Conservation (phyloP, 1,140 invertebrate genomes). For the Condylostylus longicornis region DNA sequence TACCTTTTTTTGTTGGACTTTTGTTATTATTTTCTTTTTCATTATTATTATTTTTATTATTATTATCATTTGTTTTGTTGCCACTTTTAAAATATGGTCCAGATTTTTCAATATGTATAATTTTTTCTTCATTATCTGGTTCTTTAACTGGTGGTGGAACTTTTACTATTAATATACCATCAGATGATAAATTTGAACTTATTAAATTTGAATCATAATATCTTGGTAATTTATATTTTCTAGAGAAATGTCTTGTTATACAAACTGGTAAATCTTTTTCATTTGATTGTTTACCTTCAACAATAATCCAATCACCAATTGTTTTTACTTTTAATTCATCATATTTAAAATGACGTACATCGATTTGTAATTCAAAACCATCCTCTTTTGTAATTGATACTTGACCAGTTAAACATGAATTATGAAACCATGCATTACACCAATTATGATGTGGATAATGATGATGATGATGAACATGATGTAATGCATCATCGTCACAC, state of each 20-base stretch:
- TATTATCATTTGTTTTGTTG: too few relatives aligned
- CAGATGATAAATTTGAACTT: constrained; percentile 24
- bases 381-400: constrained; percentile 24
- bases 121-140: constrained; percentile 26
- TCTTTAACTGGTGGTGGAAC: constrained; percentile 27
- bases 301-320: constrained; percentile 20
- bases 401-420: constrained; percentile 22
- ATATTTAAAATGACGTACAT: constrained; percentile 26
- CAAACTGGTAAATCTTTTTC: constrained; percentile 17
- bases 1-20: too few relatives aligned
- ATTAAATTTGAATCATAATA: constrained; percentile 27
- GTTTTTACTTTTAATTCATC: constrained; percentile 23
- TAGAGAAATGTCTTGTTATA: constrained; percentile 22
- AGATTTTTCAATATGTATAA: constrained; percentile 24
- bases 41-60: too few relatives aligned
- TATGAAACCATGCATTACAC: constrained; percentile 24
- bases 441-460: too few relatives aligned
- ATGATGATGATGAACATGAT: too few relatives aligned
- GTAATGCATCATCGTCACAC: too few relatives aligned
- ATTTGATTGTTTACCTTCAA: constrained; percentile 23
- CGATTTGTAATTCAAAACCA: constrained; percentile 25
- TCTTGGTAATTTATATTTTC: constrained; percentile 24
- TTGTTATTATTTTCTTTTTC: too few relatives aligned
- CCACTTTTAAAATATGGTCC: constrained; percentile 28
- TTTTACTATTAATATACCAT: constrained; percentile 26